A percentile compares a stretch with the other conserved stretches of the same genome.
phyloP scores from a whole-genome alignment of 2,113 vertebrate species.

The Chaenogobius annularis region DNA sequence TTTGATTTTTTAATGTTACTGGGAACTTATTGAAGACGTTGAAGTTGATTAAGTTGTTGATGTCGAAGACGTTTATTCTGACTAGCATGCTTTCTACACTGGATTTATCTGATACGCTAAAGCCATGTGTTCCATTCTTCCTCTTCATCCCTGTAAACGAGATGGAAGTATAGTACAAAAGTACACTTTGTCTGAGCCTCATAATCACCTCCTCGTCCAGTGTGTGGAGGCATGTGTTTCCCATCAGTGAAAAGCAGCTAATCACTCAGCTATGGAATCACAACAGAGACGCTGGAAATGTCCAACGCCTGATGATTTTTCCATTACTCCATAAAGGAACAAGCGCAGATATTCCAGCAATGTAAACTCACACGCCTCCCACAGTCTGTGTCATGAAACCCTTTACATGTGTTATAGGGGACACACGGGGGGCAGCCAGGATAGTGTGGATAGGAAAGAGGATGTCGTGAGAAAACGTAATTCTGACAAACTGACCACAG shows the following conservation, averaged over 20 bases:
- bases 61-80: too few relatives aligned
- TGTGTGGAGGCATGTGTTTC: constrained; percentile 66
- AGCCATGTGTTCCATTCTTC: neutral
- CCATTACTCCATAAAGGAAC: constrained; percentile 63
- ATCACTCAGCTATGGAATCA: constrained; percentile 67
- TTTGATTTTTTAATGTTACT: too few relatives aligned
- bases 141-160: neutral
- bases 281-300: constrained; percentile 51
- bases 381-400: neutral
- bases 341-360: constrained; percentile 38
- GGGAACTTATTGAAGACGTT: too few relatives aligned
- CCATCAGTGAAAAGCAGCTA: constrained; percentile 59
- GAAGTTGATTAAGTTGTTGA: too few relatives aligned
- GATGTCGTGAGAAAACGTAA: too few relatives aligned
- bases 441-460: too few relatives aligned
- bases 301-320: constrained; percentile 57
- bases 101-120: too few relatives aligned
- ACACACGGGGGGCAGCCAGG: too few relatives aligned
- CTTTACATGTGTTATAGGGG: neutral
- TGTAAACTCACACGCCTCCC: constrained; percentile 14
- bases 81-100: too few relatives aligned
- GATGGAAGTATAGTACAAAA: neutral
- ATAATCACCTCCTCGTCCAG: constrained; percentile 43
- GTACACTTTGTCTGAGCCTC: constrained; percentile 35
- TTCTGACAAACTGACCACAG: too few relatives aligned